Conservation (phyloP, 30 jellyfish, hydroid and myxozoan species). For the Aurelia sp. region DNA sequence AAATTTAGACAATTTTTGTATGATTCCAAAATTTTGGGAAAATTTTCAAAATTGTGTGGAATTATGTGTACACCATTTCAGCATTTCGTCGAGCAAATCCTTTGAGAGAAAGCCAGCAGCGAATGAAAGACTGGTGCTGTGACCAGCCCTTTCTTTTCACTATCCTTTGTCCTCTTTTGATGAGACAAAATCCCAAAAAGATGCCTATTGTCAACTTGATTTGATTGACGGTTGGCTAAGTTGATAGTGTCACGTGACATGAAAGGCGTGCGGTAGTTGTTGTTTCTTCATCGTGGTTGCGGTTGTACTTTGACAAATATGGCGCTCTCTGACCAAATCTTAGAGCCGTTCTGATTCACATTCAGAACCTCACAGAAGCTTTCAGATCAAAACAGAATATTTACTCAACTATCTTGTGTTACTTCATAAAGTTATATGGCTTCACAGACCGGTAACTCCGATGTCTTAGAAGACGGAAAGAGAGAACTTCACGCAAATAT, state of each 20-base stretch:
- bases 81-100: too few species aligned
- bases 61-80: too few species aligned
- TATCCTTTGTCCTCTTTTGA: not conserved
- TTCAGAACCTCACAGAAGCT: too few species aligned
- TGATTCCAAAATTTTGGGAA: too few species aligned
- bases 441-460: not conserved
- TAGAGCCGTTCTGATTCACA: too few species aligned
- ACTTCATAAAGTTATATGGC: not conserved
- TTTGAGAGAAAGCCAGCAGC: too few species aligned
- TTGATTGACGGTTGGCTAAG: slow-evolving; percentile 14
- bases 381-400: too few species aligned
- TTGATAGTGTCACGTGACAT: slow-evolving; percentile 30
- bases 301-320: slow-evolving; percentile 69
- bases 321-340: slow-evolving; percentile 42
- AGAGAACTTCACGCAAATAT: slow-evolving; percentile 4
- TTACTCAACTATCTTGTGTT: too few species aligned
- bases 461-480: not conserved
- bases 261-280: slow-evolving; percentile 64
- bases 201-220: not conserved
- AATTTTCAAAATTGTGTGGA: too few species aligned
- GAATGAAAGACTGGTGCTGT: too few species aligned
- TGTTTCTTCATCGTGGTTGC: slow-evolving; percentile 63
- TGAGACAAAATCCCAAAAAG: not conserved
- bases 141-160: too few species aligned
- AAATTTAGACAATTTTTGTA: too few species aligned